Evolutionary conservation across 2,113 vertebrate species (phyloP).

Genomic region (Ornithorhynchus anatinus): DNA sequence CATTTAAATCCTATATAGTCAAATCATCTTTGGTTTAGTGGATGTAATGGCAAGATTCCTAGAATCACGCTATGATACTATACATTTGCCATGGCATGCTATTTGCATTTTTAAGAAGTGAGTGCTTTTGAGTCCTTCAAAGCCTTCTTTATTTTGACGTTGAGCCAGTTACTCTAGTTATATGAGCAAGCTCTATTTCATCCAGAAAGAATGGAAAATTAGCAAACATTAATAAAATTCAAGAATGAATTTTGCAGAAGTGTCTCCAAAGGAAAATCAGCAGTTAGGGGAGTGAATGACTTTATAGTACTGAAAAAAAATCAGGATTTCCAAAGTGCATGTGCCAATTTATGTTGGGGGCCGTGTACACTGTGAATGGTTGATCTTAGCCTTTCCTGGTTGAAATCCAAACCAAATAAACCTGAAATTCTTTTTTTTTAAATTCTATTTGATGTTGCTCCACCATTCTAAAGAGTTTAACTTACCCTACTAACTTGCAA

Average conservation of each 20-base stretch:
- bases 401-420: too few species aligned
- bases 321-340: too few species aligned
- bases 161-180: neutral
- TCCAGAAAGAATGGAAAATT: conserved; percentile 5
- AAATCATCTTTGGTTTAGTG: conserved; percentile 27
- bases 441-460: too few species aligned
- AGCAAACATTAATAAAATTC: conserved; percentile 1
- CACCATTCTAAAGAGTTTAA: too few species aligned
- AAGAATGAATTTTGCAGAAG: neutral
- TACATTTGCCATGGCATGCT: conserved; percentile 12
- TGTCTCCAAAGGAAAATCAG: too few species aligned
- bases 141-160: conserved; percentile 5
- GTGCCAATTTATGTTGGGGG: too few species aligned
- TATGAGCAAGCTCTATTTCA: neutral
- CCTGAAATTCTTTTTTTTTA: too few species aligned
- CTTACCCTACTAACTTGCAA: too few species aligned
- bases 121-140: neutral
- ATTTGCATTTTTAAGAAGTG: conserved; percentile 23
- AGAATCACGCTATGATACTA: neutral
- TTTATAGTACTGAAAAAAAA: too few species aligned
- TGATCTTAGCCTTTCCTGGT: too few species aligned
- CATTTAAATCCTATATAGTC: conserved; percentile 15
- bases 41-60: conserved; percentile 21
- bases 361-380: too few species aligned
- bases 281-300: too few species aligned